Evolutionary conservation across 2,888 invertebrate genomes (phyloP).

Genomic region (Amiota mariae): DNA sequence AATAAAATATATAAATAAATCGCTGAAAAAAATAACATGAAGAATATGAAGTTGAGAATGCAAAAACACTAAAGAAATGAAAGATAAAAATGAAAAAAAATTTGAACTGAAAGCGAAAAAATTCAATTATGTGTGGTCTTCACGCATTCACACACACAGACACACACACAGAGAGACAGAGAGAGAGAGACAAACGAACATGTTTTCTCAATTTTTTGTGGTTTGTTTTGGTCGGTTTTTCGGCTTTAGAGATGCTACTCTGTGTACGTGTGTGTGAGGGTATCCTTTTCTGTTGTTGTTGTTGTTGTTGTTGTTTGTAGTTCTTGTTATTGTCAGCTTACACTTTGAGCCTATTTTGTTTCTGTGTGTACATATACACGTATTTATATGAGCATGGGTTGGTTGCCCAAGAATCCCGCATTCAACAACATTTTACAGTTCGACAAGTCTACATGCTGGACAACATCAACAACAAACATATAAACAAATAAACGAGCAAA

Average conservation of each 20-base stretch:
- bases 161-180: background rate
- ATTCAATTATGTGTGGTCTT: constrained; percentile 16
- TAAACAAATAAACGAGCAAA: background rate
- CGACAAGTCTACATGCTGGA: constrained; percentile 10
- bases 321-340: background rate
- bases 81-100: background rate
- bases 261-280: background rate
- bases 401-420: constrained; percentile 8
- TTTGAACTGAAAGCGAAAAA: background rate
- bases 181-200: constrained; percentile 16
- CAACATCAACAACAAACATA: background rate
- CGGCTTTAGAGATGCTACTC: background rate
- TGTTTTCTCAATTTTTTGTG: constrained; percentile 12
- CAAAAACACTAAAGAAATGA: constrained; percentile 10
- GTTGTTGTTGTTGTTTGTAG: background rate
- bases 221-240: constrained; percentile 10
- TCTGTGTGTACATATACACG: constrained; percentile 1
- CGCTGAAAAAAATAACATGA: background rate
- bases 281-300: background rate
- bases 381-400: background rate
- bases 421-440: constrained; percentile 29
- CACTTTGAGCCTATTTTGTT: constrained; percentile 21
- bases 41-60: background rate
- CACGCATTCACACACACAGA: background rate
- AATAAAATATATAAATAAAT: background rate